Base-by-base conservation (phyloP, 2,113 vertebrate genomes). In the Illadopsis cleaveri region DNA sequence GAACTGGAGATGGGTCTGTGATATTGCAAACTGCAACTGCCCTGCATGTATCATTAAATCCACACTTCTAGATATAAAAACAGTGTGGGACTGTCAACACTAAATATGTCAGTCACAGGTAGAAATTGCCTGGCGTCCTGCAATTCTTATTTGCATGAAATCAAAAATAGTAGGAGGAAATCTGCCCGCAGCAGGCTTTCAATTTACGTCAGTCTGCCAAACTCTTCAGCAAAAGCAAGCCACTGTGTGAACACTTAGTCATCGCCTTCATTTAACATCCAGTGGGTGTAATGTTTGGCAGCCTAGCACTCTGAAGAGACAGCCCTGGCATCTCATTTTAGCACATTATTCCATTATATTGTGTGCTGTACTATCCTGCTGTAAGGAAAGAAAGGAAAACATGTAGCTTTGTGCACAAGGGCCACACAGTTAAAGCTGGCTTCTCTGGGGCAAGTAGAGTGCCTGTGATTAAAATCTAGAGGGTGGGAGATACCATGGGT, bases 171-270 rank as follows among this genome's bases (percentile, higher is more conserved):
- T 82, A 88, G 95, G 95, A 96, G 95, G 95, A 97, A 96, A 97
- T 95, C 96, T 97, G 95, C 94, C 96, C 8, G n/a, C 95, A 93
- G 92, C 97, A 97, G 97, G 86, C 93, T 96, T 96, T 92, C 90
- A 93, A 96, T 97, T 97, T 97, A 86, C 94, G 95, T 97, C 97
- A 97, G 92, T 54, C 96, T 96, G 95, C 88, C 95, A 97, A 97
- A 95, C 40, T 93, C 90, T 81, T 93, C 83, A 84, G 92, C 6
- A 6, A 90, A 94, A 89, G 70, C 95, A 95, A 96, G 84, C 45
- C 35, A 6, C 93, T 90, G 89, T 89, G 96, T 69, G 96, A 96
- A 92, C 87, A 92, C 93, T 97, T 93, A 96, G 97, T 97, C 95
- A 96, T 97, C 84, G 1, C 96, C 95, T 95, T 86, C 92, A 86